phyloP scores from a whole-genome alignment of 2,797 vertebrate species.

The Neoniphon sammara region DNA sequence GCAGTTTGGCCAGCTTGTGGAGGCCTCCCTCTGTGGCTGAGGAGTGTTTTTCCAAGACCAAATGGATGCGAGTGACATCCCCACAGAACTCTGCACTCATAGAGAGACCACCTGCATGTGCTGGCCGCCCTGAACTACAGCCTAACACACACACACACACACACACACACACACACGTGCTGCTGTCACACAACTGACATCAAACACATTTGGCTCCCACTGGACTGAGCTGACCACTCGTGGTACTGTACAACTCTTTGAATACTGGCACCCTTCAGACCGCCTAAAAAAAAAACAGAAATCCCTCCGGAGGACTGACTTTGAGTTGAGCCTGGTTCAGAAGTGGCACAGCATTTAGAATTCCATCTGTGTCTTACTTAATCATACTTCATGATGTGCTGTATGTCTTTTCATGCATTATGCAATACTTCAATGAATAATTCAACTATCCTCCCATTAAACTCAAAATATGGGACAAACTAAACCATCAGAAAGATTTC shows the following conservation, averaged over 20 bases:
- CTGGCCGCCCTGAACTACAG: constrained; percentile 31
- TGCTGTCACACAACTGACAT: constrained; percentile 66
- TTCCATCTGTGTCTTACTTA: background rate
- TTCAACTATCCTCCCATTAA: background rate
- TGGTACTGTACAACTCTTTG: background rate
- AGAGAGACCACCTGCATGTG: constrained; percentile 78
- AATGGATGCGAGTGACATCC: constrained; percentile 78
- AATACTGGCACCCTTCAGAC: background rate
- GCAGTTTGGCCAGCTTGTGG: constrained; percentile 54
- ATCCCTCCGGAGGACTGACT: background rate
- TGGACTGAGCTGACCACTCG: constrained; percentile 6
- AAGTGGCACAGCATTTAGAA: background rate
- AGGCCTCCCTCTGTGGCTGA: constrained; percentile 47
- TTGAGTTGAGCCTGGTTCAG: background rate
- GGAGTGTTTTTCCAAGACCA: constrained; percentile 74
- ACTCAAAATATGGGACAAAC: constrained; percentile 2
- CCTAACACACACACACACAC: too few relatives aligned
- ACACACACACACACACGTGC: constrained; percentile 35
- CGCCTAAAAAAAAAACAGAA: background rate
- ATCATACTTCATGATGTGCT: background rate
- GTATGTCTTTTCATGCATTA: constrained; percentile 13
- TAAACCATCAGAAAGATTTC: background rate
- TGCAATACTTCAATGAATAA: constrained; percentile 7
- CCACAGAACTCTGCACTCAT: constrained; percentile 48
- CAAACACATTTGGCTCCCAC: constrained; percentile 35